A percentile compares a stretch with the other conserved stretches of the same genome.
Evolutionary conservation across 2,797 vertebrate genomes (phyloP).

Genomic region (Calcarius lapponicus): DNA sequence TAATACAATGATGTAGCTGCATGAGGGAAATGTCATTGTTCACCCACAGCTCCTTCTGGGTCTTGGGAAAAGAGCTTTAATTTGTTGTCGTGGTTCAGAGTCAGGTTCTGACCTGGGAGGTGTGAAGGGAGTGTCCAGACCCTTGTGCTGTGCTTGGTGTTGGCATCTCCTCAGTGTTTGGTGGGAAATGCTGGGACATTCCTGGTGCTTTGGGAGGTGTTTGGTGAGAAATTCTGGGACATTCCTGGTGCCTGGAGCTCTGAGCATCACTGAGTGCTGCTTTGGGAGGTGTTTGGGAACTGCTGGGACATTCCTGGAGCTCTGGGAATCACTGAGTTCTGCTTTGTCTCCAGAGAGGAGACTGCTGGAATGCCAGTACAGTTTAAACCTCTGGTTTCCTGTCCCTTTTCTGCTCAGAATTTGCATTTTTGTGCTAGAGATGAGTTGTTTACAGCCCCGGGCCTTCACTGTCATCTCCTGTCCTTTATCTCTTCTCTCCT

Average conservation of each 20-base stretch:
- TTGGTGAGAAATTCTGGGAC: background rate
- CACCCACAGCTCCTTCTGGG: rapidly evolving
- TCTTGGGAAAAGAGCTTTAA: background rate
- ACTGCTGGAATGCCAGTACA: background rate
- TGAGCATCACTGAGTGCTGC: too few relatives aligned
- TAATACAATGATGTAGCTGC: background rate
- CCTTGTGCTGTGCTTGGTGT: background rate
- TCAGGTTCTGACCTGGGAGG: background rate
- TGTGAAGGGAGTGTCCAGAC: background rate
- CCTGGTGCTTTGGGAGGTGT: too few relatives aligned
- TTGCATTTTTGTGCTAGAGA: background rate
- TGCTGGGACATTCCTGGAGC: background rate
- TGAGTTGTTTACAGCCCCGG: background rate
- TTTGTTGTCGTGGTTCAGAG: background rate
- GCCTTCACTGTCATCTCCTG: background rate
- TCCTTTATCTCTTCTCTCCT: background rate
- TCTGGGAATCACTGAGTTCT: too few relatives aligned
- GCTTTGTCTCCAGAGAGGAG: background rate
- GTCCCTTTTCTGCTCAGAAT: background rate
- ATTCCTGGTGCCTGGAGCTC: too few relatives aligned
- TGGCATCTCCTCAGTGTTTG: background rate
- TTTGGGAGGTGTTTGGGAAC: background rate
- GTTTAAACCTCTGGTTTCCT: background rate
- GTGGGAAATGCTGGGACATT: too few relatives aligned
- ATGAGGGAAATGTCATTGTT: background rate